Base-by-base conservation (phyloP, 2,888 invertebrate genomes). In the Yponomeuta sedellus region DNA sequence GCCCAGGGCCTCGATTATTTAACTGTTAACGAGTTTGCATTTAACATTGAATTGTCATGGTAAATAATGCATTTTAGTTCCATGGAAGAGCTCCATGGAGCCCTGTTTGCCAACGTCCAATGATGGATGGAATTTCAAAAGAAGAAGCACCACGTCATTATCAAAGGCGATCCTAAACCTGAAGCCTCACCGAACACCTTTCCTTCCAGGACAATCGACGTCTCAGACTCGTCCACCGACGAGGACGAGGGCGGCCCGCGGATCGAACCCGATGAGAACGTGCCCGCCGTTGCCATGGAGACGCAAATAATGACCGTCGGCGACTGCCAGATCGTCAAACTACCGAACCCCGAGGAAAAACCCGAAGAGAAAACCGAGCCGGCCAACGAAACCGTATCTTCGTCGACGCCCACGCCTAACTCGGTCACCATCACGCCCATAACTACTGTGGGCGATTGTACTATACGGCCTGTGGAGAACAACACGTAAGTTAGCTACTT, bases 241-340 rank as follows among this genome's bases (percentile, higher is more conserved):
- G 89, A 88, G 57, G 89, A 89, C 6, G 88, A 88, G 61, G 74
- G 71, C 67, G 74, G 44, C 44, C 77, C 79, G 0, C 75, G 83
- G 39, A 77, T 80, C 3, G 88, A 88, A 10, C 76, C 81, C 0
- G 88, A 88, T 1, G 89, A 89, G 1, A 79, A 77, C 73, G 80
- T 81, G 0, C 86, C 86, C 0, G 73, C 85, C 0, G 83, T 80
- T 1, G 85, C 79, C 59, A 75, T 82, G 74, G 88, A 88, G n/a
- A 83, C 88, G 1, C 88, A 86, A 67, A 85, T 90, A 64, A 86
- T 91, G 87, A 91, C 89, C n/a, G 90, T 91, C 1, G 91, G 91
- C 6, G 91, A 92, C 77, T 91, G 91, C 70, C 91, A 91, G 77
- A 92, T 91, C 63, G 88, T 91, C 44, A 91, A 91, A 68, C 82